Evolutionary conservation across 1,140 invertebrate genomes (phyloP), one percentile per base, ranked within the genome.

Genomic region (Drosophila guanche): DNA sequence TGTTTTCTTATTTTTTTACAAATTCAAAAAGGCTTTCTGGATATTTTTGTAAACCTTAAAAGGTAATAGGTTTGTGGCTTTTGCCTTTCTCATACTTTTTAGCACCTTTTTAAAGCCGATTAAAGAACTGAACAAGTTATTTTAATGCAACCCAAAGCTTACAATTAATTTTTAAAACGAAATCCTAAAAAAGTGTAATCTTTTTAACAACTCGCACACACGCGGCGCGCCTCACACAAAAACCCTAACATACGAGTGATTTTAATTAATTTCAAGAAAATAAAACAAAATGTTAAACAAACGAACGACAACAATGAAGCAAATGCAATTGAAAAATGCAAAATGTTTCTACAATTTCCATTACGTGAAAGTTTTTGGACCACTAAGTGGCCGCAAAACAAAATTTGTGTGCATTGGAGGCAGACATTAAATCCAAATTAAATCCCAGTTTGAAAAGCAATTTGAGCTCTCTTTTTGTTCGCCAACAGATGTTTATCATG

Each of bases 231-330:
- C 16, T 20, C 8, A 10, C 10, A 16, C 20, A 25, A 48, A 27
- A 69, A 69, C 20, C 48, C 25, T 6, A 25, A 16, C 46, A 22
- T 5, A 60, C 47, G 41, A 71, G 60, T 47, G 20, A 22, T 48
- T 29, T 48, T 61, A 71, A 71, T 71, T 57, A 29, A 54, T 37
- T 16, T 25, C 55, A 47, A 57, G 5, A 43, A 46, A 42, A 57
- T 43, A 8, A 37, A 56, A 37, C 20, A 42, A 42, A 69, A 66
- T 22, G 14, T 16, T 14, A 1, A 61, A 37, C 10, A 63, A 8
- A n/a, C 23, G n/a, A 12, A 46, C 16, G 1, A 46, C 14, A 56
- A 20, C n/a, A 45, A 62, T 4, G 42, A 7, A 16, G 4, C 6
- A 10, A 10, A 33, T 61, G 10, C 10, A 12, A 4, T 20, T 3